Evolutionary conservation across 2,113 vertebrate species (phyloP).

Genomic region (Sterrhoptilus dennistouni): DNA sequence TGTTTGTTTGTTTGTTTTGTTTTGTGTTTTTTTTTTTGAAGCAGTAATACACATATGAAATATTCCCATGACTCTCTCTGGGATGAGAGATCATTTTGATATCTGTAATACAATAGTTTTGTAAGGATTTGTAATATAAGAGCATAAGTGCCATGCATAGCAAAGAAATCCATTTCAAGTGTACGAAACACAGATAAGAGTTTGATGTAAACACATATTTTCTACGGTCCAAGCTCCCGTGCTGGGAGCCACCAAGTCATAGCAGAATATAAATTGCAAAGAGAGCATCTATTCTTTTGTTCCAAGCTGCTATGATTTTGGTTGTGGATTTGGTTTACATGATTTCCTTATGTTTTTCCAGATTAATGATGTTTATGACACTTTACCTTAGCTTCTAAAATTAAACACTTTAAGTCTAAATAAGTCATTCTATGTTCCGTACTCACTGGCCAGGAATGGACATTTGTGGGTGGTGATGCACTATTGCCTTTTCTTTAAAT

Average conservation of each 20-base stretch:
- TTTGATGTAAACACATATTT: neutral
- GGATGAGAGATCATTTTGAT: neutral
- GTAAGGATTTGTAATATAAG: neutral
- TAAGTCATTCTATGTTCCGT: neutral
- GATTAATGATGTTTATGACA: neutral
- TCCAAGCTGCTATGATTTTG: neutral
- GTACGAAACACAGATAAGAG: neutral
- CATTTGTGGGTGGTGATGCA: neutral
- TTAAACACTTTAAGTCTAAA: neutral
- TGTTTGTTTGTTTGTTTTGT: no score
- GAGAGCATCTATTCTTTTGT: neutral
- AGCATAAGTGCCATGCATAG: neutral
- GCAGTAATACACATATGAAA: neutral
- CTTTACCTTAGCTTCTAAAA: neutral
- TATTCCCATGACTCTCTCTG: neutral
- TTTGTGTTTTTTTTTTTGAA: no score
- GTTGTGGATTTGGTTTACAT: neutral
- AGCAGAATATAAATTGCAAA: neutral
- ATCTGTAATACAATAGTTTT: neutral
- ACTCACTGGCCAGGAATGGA: neutral
- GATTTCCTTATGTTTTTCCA: neutral
- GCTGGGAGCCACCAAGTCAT: neutral
- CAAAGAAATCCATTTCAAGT: neutral
- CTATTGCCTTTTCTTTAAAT: neutral
- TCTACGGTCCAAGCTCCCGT: neutral